These are phyloP conservation scores for Aromia moschata DNA, from an alignment of 2,888 invertebrate species.

Conservation along the genomic window DNA sequence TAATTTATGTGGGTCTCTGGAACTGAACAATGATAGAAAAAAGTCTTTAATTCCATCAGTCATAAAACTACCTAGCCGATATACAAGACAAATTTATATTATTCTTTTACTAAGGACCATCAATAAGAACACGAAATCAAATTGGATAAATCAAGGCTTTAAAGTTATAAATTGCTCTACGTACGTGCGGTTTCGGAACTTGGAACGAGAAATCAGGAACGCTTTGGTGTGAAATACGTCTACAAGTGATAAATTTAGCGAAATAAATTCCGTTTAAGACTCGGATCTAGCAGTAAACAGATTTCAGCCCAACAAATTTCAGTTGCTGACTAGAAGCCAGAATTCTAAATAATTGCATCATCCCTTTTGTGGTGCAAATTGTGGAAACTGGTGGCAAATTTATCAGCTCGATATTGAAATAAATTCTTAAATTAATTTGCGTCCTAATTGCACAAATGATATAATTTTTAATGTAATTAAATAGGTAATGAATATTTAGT, in stretches of 20 bases:
- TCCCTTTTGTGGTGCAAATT: not conserved
- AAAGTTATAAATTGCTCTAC: slow-evolving; percentile 15
- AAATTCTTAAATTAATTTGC: too few relatives aligned
- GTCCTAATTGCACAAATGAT: too few relatives aligned
- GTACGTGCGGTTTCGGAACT: not conserved
- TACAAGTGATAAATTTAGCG: slow-evolving; percentile 15
- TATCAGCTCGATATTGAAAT: too few relatives aligned
- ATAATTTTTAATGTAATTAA: too few relatives aligned
- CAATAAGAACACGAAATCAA: not conserved
- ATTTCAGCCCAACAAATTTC: slow-evolving; percentile 2
- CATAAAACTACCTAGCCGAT: too few relatives aligned
- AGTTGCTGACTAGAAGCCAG: not conserved
- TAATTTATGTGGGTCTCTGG: too few relatives aligned
- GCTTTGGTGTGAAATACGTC: not conserved
- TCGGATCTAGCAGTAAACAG: not conserved
- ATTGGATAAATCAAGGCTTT: slow-evolving; percentile 14
- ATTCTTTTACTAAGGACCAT: not conserved
- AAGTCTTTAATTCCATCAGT: too few relatives aligned
- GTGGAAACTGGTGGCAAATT: too few relatives aligned
- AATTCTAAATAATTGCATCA: not conserved
- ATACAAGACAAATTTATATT: too few relatives aligned
- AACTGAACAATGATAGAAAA: too few relatives aligned
- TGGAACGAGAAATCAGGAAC: not conserved
- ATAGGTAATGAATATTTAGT: too few relatives aligned
- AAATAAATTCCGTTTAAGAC: slow-evolving; percentile 5